Base-by-base conservation (phyloP, 2,797 vertebrate species). In the Brachyrhaphis roseni region DNA sequence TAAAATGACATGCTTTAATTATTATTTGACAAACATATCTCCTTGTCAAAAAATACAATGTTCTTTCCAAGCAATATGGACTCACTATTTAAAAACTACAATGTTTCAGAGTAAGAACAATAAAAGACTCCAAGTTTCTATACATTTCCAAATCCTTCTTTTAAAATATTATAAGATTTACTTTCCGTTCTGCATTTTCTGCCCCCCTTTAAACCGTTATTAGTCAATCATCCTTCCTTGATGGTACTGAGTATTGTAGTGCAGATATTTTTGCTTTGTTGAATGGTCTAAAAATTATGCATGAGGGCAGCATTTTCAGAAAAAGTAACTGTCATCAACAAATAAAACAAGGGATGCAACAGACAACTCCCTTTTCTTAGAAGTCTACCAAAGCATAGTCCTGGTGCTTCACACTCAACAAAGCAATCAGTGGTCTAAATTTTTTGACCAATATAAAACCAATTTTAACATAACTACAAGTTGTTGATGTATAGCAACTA, bases 251-350 rank as follows among this genome's bases (percentile, higher is more conserved):
- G 43, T 46, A 62, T 45, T 77, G 55, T 20, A 70, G 43, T 77
- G 23, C 18, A 76, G 43, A 77, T 68, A n/a, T 53, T 51, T 57
- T 41, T 70, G 11, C 23, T 70, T 70, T 70, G 11, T 28, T 57
- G 55, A 28, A 28, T 57, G 26, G 12, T 70, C 5, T 26, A 12
- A 26, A n/a, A 26, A 70, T 43, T 70, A 23, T 70, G 8, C 20
- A 70, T 43, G 66, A 41, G 5, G 10, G 66, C 66, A 26, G 10
- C 2, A 70, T 70, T 70, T 70, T 43, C 20, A 26, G 39, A 70
- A 70, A 23, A 26, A 41, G 13, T 12, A 43, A 43, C 5, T 31
- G 28, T 59, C 28, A 12, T 70, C 13, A 15, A 70, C 18, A 68
- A 70, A 70, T 43, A 43, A 43, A 13, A 13, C 10, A n/a, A 26